Evolutionary conservation across 2,797 vertebrate species (phyloP), one percentile per base, ranked within the genome.

Genomic region (Hoplostethus mediterraneus): DNA sequence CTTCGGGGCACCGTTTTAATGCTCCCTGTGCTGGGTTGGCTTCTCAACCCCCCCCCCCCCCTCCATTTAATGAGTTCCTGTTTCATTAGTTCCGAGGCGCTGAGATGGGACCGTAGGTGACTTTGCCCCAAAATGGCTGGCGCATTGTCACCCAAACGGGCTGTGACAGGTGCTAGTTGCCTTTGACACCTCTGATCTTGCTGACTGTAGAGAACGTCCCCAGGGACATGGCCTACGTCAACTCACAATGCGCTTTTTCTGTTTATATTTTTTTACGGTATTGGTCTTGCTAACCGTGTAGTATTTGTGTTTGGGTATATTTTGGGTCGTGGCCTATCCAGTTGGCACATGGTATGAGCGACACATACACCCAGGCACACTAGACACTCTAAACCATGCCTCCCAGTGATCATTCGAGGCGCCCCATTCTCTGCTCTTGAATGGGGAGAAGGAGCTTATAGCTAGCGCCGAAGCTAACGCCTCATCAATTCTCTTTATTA

Each of bases 401-500:
- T 53, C 71, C 47, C 42, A 6, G 36, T 7, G 4, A 55, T 54
- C 53, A 30, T 30, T 56, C 38, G 14, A 14, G 57, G 17, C 33
- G n/a, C 57, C 38, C 48, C 12, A 1, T 45, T 52, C 30, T 78
- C 45, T 21, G 45, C 74, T 79, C 76, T 33, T 57, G 81, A 82
- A 56, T 52, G 38, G 33, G 64, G 71, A 79, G 77, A 75, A 88
- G 80, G 40, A 51, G 75, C 79, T 87, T 79, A 79, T 57, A 75
- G 49, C 71, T 62, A 16, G 71, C 63, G 66, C 82, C 52, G 75
- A 71, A 83, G 78, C 73, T 77, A 86, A 91, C 60, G 72, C 84
- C 86, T 91, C 90, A 93, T 94, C 89, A 87, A 74, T 90, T 90
- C 79, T 87, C 80, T 93, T 93, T 90, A 94, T 92, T 93, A 92